Evolutionary conservation across 2,113 vertebrate species (phyloP).

Genomic region (Tamias sibiricus): DNA sequence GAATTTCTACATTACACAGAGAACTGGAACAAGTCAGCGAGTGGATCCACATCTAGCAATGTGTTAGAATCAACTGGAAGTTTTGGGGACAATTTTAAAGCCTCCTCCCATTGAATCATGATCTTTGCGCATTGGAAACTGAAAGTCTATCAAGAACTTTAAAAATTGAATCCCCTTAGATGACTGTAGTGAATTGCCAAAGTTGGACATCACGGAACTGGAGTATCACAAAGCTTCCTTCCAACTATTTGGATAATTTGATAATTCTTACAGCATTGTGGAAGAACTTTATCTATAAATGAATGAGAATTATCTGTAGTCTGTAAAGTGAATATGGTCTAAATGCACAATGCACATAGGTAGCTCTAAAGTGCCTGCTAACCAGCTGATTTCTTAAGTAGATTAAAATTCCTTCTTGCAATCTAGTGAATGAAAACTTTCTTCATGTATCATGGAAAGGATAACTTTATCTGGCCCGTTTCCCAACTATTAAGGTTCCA

Average conservation of each 20-base stretch:
- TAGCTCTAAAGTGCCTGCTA: neutral
- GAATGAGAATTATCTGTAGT: constrained; percentile 9
- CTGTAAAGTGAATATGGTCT: neutral
- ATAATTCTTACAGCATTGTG: neutral
- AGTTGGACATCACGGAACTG: neutral
- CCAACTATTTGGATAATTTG: neutral
- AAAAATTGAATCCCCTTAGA: neutral
- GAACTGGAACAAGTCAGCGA: neutral
- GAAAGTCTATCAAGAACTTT: constrained; percentile 12
- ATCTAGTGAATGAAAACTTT: constrained; percentile 3
- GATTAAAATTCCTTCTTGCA: constrained; percentile 15
- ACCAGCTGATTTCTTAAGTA: neutral
- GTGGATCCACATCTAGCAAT: neutral
- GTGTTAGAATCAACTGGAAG: neutral
- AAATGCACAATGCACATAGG: neutral
- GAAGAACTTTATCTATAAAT: constrained; percentile 23
- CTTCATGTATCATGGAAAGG: constrained; percentile 8
- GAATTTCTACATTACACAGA: neutral
- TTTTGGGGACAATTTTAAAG: neutral
- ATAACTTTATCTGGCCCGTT: constrained; percentile 57
- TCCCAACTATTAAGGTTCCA: constrained; percentile 77
- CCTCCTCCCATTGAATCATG: neutral
- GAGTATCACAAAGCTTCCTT: neutral
- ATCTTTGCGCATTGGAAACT: neutral
- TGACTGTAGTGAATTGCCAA: neutral